Percentiles rank a stretch among this genome's conserved stretches.
These are phyloP conservation scores for Tiliacea aurago DNA, from an alignment of 2,888 invertebrate species.

Conservation along the genomic window DNA sequence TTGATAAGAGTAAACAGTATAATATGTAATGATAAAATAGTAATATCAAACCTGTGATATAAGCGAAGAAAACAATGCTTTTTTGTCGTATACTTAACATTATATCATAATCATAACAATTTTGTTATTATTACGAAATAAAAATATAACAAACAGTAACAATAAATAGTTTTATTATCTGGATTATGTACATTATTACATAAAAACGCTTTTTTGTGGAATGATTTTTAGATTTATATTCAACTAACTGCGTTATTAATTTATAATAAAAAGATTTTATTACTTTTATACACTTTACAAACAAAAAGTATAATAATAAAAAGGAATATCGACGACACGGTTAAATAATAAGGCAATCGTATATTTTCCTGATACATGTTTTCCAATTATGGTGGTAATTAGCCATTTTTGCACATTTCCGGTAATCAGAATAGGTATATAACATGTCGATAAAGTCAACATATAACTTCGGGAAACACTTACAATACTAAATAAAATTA, in stretches of 20 bases:
- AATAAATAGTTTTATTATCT: slow-evolving; percentile 61
- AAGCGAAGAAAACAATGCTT: slow-evolving; percentile 38
- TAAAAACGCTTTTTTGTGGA: slow-evolving; percentile 41
- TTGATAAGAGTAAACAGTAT: slow-evolving; percentile 9
- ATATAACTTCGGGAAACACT: slow-evolving; percentile 8
- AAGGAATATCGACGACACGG: neutral
- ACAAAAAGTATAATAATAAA: slow-evolving; percentile 12
- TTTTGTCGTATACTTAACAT: slow-evolving; percentile 6
- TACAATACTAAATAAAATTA: slow-evolving; percentile 17
- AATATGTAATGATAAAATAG: slow-evolving; percentile 19
- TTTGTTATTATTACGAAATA: slow-evolving; percentile 46
- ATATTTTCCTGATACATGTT: slow-evolving; percentile 11
- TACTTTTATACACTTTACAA: slow-evolving; percentile 17
- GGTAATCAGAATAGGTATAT: neutral
- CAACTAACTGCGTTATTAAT: neutral
- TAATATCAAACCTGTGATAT: slow-evolving; percentile 59
- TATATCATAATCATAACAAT: slow-evolving; percentile 7
- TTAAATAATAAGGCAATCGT: slow-evolving; percentile 11
- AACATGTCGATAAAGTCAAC: slow-evolving; percentile 12
- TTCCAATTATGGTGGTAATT: slow-evolving; percentile 21
- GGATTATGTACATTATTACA: slow-evolving; percentile 59
- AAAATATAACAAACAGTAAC: slow-evolving; percentile 52
- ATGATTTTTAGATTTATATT: slow-evolving; percentile 31
- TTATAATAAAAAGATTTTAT: slow-evolving; percentile 2
- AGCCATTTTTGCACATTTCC: slow-evolving; percentile 31